Evolutionary conservation across 2,888 invertebrate species (phyloP).

Genomic region (Dryococelus australis): DNA sequence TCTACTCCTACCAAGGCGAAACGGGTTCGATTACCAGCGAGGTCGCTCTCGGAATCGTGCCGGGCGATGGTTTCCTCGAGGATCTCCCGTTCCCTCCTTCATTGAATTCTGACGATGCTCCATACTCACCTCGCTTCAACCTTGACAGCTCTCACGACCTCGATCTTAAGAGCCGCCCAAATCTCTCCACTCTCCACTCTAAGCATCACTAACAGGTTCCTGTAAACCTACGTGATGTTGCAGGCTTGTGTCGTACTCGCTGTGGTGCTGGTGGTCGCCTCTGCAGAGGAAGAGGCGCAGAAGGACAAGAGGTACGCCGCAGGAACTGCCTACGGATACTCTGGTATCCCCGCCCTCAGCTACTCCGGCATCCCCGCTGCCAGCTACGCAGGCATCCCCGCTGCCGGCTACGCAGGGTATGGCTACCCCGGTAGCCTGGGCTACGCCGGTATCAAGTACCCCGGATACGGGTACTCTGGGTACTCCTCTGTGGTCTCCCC

Average conservation of each 20-base stretch:
- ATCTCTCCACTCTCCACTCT: too few species aligned
- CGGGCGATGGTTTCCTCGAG: too few species aligned
- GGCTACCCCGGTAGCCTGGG: neutral
- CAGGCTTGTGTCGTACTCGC: neutral
- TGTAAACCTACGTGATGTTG: neutral
- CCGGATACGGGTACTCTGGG: neutral
- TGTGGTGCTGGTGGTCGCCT: neutral
- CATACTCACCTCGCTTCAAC: too few species aligned
- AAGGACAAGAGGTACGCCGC: constrained; percentile 6
- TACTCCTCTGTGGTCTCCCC: neutral
- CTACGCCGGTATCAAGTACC: neutral
- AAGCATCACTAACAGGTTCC: neutral
- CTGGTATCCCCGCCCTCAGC: neutral
- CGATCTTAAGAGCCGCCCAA: too few species aligned
- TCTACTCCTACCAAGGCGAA: too few species aligned
- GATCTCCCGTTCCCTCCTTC: too few species aligned
- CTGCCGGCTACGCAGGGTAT: neutral
- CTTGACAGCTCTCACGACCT: too few species aligned
- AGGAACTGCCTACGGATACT: neutral
- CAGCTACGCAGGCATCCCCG: neutral
- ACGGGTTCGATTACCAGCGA: too few species aligned
- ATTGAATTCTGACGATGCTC: too few species aligned
- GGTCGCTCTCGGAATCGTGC: too few species aligned
- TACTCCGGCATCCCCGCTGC: neutral
- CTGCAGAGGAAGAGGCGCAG: neutral